Conservation (phyloP, 2,113 vertebrate genomes). For the Anarrhichthys ocellatus region DNA sequence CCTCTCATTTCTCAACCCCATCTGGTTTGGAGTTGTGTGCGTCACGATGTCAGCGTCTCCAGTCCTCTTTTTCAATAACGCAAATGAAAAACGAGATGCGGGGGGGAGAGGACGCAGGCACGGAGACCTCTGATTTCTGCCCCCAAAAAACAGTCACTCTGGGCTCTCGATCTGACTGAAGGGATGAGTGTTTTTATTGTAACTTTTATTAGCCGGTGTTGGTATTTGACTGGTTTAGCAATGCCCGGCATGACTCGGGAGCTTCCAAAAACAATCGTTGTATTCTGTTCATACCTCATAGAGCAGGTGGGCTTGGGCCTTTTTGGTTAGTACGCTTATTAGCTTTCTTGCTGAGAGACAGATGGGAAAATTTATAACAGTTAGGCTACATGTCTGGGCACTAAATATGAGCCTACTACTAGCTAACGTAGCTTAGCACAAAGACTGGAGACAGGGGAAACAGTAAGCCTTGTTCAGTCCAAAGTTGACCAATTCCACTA, state of each 20-base stretch:
- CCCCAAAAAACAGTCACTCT: constrained; percentile 31
- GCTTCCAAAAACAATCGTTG: constrained; percentile 22
- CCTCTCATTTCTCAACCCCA: constrained; percentile 47
- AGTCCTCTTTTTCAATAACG: constrained; percentile 60
- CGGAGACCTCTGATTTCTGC: constrained; percentile 34
- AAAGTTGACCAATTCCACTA: not conserved
- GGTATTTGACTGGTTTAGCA: constrained; percentile 17
- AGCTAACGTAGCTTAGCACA: not conserved
- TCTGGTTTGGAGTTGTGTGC: constrained; percentile 20
- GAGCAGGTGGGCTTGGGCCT: not conserved
- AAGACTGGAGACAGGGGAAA: not conserved
- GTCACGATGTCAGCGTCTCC: constrained; percentile 15
- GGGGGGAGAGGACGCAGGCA: not conserved
- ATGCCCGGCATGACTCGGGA: constrained; percentile 1
- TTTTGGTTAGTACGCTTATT: not conserved
- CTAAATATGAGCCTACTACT: not conserved
- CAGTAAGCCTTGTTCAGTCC: not conserved
- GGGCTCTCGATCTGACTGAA: constrained; percentile 61
- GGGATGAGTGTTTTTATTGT: constrained; percentile 8
- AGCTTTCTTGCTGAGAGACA: not conserved
- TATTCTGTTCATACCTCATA: not conserved
- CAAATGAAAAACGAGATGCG: constrained; percentile 23
- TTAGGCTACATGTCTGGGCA: not conserved
- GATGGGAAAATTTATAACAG: not conserved
- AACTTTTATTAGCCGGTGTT: not conserved